Percentiles rank a stretch among this genome's conserved stretches.
Evolutionary conservation across 1,140 invertebrate species (phyloP).

Genomic region (Drosophila navojoa): DNA sequence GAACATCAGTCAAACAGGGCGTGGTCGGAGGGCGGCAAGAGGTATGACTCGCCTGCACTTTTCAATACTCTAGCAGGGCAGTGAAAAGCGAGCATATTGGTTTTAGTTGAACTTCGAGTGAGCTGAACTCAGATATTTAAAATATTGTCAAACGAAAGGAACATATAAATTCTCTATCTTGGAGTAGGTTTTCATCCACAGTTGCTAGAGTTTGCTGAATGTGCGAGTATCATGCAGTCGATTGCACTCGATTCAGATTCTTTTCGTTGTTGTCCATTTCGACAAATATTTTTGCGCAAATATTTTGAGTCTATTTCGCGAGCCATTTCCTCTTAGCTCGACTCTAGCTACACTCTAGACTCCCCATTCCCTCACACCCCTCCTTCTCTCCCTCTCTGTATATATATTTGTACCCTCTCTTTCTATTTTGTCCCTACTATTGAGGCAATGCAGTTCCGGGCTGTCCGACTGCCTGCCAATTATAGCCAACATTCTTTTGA

Average conservation of each 20-base stretch:
- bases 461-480: conserved; percentile 64
- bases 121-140: no score
- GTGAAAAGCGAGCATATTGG: no score
- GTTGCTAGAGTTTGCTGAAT: no score
- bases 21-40: background rate
- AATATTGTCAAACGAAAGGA: no score
- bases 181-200: no score
- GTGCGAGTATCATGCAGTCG: no score
- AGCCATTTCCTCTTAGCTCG: conserved; percentile 6
- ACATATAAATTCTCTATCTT: no score
- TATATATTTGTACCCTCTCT: no score
- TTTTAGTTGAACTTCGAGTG: no score
- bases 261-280: conserved; percentile 31
- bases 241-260: no score
- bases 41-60: conserved; percentile 7
- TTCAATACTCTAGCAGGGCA: background rate
- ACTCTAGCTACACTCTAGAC: conserved; percentile 2
- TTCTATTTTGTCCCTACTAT: no score
- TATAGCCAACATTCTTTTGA: conserved; percentile 77
- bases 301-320: conserved; percentile 48
- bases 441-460: conserved; percentile 9
- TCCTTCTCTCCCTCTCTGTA: background rate
- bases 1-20: conserved; percentile 50
- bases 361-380: background rate
- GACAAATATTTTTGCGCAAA: conserved; percentile 56